These are phyloP conservation scores for Microctenopoma steveboyesi DNA, from an alignment of 2,797 vertebrate genomes.

Conservation along the genomic window DNA sequence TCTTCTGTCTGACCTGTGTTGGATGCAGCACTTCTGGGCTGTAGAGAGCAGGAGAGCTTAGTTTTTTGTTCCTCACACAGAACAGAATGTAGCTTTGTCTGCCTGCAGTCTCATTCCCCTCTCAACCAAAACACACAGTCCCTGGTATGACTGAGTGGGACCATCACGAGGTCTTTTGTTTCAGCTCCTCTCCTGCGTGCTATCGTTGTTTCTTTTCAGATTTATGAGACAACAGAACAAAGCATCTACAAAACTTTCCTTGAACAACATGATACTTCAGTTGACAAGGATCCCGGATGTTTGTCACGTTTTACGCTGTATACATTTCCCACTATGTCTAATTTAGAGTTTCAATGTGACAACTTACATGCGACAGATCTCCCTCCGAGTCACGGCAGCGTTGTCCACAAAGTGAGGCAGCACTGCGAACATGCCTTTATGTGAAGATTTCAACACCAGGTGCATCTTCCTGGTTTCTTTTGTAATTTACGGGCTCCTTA, in stretches of 20 bases:
- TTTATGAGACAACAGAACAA: background rate
- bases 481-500: background rate
- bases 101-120: constrained; percentile 37
- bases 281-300: background rate
- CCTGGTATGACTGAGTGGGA: constrained; percentile 64
- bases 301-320: background rate
- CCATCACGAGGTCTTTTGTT: constrained; percentile 70
- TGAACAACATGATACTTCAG: background rate
- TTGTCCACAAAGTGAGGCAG: constrained; percentile 81
- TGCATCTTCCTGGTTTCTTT: constrained; percentile 72
- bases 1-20: constrained; percentile 4
- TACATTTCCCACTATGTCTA: background rate
- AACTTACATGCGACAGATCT: constrained; percentile 84
- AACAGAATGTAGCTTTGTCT: constrained; percentile 71
- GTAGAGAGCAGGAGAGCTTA: constrained; percentile 23
- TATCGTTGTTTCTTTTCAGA: constrained; percentile 26
- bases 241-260: background rate
- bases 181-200: constrained; percentile 33
- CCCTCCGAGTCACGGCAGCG: constrained; percentile 75
- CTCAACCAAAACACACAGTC: constrained; percentile 55
- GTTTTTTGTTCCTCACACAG: constrained; percentile 35
- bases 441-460: constrained; percentile 74
- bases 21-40: constrained; percentile 15
- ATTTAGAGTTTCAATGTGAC: background rate
- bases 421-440: constrained; percentile 69